These are phyloP conservation scores for Baronia brevicornis DNA, from an alignment of 2,888 invertebrate species.

Conservation along the genomic window DNA sequence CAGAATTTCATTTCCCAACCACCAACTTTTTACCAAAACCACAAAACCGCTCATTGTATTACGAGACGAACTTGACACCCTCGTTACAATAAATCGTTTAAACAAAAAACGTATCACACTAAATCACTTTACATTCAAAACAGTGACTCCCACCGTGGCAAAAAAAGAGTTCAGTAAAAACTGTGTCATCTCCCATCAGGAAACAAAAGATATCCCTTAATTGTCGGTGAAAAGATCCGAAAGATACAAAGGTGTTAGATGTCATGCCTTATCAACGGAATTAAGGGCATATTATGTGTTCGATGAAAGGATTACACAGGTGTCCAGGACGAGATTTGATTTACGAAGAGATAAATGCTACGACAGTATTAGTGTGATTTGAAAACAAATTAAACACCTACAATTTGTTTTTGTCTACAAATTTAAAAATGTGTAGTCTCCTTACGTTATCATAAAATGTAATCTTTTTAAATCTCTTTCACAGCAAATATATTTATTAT, in stretches of 20 bases:
- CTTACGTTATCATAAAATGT: no score
- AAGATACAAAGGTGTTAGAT: constrained; percentile 63
- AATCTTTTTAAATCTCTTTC: no score
- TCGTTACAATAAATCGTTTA: constrained; percentile 55
- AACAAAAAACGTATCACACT: constrained; percentile 57
- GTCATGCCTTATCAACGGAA: constrained; percentile 72
- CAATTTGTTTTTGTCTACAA: no score
- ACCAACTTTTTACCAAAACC: constrained; percentile 37
- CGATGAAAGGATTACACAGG: constrained; percentile 73
- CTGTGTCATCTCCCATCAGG: constrained; percentile 61
- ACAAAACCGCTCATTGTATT: constrained; percentile 23
- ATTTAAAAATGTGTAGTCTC: no score
- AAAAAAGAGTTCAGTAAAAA: constrained; percentile 41
- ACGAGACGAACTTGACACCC: constrained; percentile 37
- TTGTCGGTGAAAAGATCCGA: constrained; percentile 55
- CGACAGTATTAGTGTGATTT: no score
- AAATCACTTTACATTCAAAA: constrained; percentile 70
- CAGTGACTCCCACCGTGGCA: constrained; percentile 41
- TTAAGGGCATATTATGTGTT: constrained; percentile 67
- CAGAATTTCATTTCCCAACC: no score
- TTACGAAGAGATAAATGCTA: no score
- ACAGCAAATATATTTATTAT: no score
- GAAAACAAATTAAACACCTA: no score
- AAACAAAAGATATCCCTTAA: constrained; percentile 62
- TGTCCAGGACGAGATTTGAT: constrained; percentile 34